Evolutionary conservation across 2,888 invertebrate species (phyloP), one percentile per base, ranked within the genome.

Genomic region (Andrena haemorrhoa): DNA sequence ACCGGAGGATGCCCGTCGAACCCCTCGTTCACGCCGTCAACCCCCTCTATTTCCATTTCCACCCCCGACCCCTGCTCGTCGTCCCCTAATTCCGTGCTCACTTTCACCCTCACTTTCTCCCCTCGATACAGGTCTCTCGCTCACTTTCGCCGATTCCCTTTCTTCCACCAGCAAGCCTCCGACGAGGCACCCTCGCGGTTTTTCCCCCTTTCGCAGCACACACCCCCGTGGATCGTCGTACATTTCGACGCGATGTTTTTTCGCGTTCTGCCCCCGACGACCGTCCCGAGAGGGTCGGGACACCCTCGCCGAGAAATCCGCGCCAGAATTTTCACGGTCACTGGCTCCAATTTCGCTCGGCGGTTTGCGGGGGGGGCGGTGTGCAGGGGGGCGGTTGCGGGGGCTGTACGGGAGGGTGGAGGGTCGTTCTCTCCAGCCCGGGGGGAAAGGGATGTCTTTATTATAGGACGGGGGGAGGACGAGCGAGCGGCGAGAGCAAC

Each of bases 291-390:
- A 56, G 82, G 74, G 60, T 76, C 51, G 79, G 69, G 75, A 83
- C 72, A 70, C 87, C 88, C 83, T 84, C 80, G 82, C 75, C 41
- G 41, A 61, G 86, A 88, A 89, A 89, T 87, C 85, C 78, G 69
- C 83, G 88, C 83, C 79, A 41, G 83, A 88, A 91, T 92, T 91
- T 92, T 92, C 92, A 91, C 92, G 91, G 90, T 91, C 89, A 91
- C 91, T 88, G 90, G 88, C 89, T 91, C 84, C 92, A 91, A 92
- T 92, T 90, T 91, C 91, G 86, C 89, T 87, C 60, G 72, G 73
- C 65, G 60, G 78, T 56, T 58, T 66, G 10, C 20, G 3, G n/a
- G 35, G 35, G 23, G 29, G 20, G 8, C 10, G 20, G 47, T 1
- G 41, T 41, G 12, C 41, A 41, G 23, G 49, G 1, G 26, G 16